These are phyloP conservation scores for Festucalex cinctus DNA, from an alignment of 2,113 vertebrate genomes.

Conservation along the genomic window DNA sequence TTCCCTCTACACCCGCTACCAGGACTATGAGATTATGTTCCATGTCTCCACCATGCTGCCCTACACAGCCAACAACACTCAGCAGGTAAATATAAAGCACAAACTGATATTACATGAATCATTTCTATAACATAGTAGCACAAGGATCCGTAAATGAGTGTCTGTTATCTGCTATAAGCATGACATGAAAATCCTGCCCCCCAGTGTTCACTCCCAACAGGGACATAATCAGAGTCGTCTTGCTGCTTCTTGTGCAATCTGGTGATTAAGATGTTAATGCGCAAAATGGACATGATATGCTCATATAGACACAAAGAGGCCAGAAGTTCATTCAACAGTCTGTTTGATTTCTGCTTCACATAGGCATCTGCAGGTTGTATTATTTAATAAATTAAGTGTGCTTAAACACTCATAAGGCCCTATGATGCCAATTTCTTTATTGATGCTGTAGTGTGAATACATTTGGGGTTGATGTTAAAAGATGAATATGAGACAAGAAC, in stretches of 20 bases:
- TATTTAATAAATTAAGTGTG: not conserved
- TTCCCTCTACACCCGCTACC: conserved; percentile 88
- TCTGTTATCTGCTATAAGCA: conserved; percentile 30
- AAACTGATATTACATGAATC: not conserved
- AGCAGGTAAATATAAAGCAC: conserved; percentile 67
- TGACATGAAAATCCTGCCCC: conserved; percentile 51
- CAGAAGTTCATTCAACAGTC: not conserved
- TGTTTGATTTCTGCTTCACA: not conserved
- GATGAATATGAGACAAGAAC: not conserved
- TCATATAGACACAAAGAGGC: conserved; percentile 1
- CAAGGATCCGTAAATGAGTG: conserved; percentile 9
- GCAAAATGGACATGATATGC: conserved; percentile 8
- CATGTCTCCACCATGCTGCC: conserved; percentile 90
- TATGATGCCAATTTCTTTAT: not conserved
- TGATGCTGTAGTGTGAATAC: not conserved
- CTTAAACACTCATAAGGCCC: too few species aligned
- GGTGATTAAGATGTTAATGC: conserved; percentile 13
- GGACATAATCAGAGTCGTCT: conserved; percentile 12
- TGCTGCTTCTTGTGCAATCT: conserved; percentile 15
- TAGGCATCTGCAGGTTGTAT: not conserved
- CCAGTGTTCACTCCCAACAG: conserved; percentile 43
- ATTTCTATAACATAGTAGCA: conserved; percentile 3
- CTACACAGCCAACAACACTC: conserved; percentile 82
- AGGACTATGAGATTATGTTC: conserved; percentile 94
- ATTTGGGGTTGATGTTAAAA: not conserved